Evolutionary conservation across 2,888 invertebrate species (phyloP).

Genomic region (Agelastica alni): DNA sequence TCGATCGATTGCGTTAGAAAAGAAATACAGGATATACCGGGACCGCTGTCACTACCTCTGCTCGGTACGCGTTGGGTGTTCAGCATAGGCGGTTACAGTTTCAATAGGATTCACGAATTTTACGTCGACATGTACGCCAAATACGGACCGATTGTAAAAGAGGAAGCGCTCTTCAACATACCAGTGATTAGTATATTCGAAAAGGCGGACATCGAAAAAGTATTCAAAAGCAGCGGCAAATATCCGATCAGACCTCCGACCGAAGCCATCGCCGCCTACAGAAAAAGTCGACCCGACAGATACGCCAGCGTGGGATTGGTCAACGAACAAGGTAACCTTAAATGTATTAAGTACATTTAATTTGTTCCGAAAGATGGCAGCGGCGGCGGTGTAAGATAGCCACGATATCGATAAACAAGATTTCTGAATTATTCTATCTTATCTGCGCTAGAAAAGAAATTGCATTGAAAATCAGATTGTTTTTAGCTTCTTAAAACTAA

Average conservation of each 20-base stretch:
- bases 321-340: slow-evolving; percentile 71
- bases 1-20: slow-evolving; percentile 22
- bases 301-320: slow-evolving; percentile 82
- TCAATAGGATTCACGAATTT: slow-evolving; percentile 77
- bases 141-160: slow-evolving; percentile 78
- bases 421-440: no score
- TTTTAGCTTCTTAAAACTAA: no score
- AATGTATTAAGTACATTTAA: no score
- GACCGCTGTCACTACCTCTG: slow-evolving; percentile 72
- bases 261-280: slow-evolving; percentile 77
- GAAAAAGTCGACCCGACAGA: slow-evolving; percentile 73
- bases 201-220: slow-evolving; percentile 72
- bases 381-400: no score
- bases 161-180: slow-evolving; percentile 74
- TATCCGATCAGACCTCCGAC: slow-evolving; percentile 82
- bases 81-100: slow-evolving; percentile 61
- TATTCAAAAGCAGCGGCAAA: slow-evolving; percentile 73
- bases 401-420: no score
- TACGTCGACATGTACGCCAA: slow-evolving; percentile 74
- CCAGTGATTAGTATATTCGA: slow-evolving; percentile 76
- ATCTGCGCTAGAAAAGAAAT: no score
- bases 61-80: slow-evolving; percentile 83
- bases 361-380: no score
- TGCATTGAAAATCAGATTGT: no score
- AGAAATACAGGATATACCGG: slow-evolving; percentile 63